Evolutionary conservation across 1,140 invertebrate species (phyloP), one percentile per base, ranked within the genome.

Genomic region (Aphidius gifuensis): DNA sequence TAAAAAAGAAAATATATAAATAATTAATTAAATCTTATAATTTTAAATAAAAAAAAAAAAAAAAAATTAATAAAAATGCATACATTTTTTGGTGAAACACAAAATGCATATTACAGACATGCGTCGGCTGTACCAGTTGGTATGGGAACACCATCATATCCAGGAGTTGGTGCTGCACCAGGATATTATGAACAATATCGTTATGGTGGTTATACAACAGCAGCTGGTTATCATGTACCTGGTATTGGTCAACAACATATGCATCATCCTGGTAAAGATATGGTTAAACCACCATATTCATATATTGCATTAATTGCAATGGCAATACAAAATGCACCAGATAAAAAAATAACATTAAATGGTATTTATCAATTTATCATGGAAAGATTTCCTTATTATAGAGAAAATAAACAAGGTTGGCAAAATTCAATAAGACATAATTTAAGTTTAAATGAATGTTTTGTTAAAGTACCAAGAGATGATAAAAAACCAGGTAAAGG

Each of bases 341-440:
- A 97, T 58, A 94, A 96, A 72, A 93, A 93, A 72, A 91, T 99
- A 56, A 99, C 97, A 0, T 83, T 99, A 0, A 98, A 97, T 74
- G 96, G 96, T 6, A 99, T 99, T 71, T 99, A 99, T 76, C 92
- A 97, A 79, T 99, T 96, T 75, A 99, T 99, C 65, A 99, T 99
- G 91, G 95, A 98, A 67, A 84, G 92, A 5, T 99, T 98, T 75
- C 95, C 96, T 0, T 99, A 97, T 74, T 99, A 98, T 78, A 83
- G 96, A n/a, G 94, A 98, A 75, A 98, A 94, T 78, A 96, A 96
- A 75, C 94, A 97, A 78, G 89, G 92, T 57, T 95, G 93, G 93
- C 94, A 97, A 78, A 97, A 97, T 74, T 94, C 92, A 2, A 97
- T 97, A 61, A 84, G 96, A 46, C 96, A 99, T 78, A 99, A 99